Conservation (phyloP, 2,113 vertebrate genomes). For the Aphyosemion australe region DNA sequence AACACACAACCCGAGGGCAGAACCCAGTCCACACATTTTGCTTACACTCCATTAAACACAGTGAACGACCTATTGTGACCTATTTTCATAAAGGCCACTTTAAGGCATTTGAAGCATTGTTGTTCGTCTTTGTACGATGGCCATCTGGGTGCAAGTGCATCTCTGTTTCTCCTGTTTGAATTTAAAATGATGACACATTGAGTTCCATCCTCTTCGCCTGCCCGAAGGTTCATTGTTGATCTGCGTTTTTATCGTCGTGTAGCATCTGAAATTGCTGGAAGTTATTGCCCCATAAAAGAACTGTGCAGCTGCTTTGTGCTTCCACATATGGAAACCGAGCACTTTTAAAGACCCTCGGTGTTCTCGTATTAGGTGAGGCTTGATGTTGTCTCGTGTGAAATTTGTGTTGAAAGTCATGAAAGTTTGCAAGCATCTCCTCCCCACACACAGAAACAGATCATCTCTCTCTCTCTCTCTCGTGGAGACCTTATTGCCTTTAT, state of each 20-base stretch:
- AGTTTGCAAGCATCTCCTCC: constrained; percentile 23
- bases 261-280: constrained; percentile 56
- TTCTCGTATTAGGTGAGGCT: constrained; percentile 33
- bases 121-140: constrained; percentile 6
- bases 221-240: constrained; percentile 58
- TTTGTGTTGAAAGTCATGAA: constrained; percentile 27
- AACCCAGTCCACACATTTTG: constrained; percentile 36
- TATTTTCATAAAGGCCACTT: constrained; percentile 35
- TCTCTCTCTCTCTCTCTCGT: not conserved
- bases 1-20: constrained; percentile 62
- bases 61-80: constrained; percentile 40
- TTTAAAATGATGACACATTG: constrained; percentile 63
- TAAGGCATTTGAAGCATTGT: constrained; percentile 25
- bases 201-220: constrained; percentile 27
- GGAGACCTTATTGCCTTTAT: constrained; percentile 7
- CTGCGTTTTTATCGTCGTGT: constrained; percentile 60
- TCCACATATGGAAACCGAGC: constrained; percentile 38
- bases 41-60: constrained; percentile 64
- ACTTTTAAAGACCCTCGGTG: constrained; percentile 46
- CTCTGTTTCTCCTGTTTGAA: constrained; percentile 23
- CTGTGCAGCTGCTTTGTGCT: constrained; percentile 52
- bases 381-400: constrained; percentile 20
- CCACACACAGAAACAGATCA: not conserved
- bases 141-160: constrained; percentile 5
- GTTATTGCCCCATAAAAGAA: constrained; percentile 65